Evolutionary conservation across 2,888 invertebrate species (phyloP), one percentile per base, ranked within the genome.

Genomic region (Thumatha senex): DNA sequence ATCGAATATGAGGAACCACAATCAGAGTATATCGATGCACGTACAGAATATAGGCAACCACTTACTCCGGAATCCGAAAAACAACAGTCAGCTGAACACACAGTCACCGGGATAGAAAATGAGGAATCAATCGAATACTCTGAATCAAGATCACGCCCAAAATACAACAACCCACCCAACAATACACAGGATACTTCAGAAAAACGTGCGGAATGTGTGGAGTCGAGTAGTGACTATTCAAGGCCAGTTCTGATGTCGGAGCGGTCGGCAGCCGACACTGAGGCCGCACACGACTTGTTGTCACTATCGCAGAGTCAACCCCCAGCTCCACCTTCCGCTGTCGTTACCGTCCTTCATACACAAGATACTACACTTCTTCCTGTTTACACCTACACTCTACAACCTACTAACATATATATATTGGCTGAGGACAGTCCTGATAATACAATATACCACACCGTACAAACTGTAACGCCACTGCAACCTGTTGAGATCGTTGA

Each of bases 281-380:
- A 97, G 87, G 97, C 97, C 31, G 97, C 97, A 0, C 97, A 96
- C 80, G 97, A 96, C 80, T 90, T 95, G 56, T 88, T 96, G 29
- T 96, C 95, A 41, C 86, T 96, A 33, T 95, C 96, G 1, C 95
- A 96, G 69, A 95, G 96, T 64, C 81, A 96, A 70, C 96, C 96
- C 11, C 96, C 95, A 12, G 96, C 95, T 30, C 18, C 39, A 15
- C 7, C 11, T 2, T 93, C 95, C 63, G 92, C 94, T 14, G 93
- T 95, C 29, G 63, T 80, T 58, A 77, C 80, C 40, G 74, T 82
- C 52, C 64, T 80, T 13, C 70, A 66, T 13, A 81, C 90, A 92
- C 63, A 87, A 93, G 58, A 76, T 0, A 72, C 75, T 10, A 18
- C 75, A 7, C 75, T 84, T 47, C 63, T 92, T 72, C 84, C 93